Percentiles rank a stretch among this genome's conserved stretches.
phyloP scores from a whole-genome alignment of 2,113 vertebrate genomes.

The Hypanus sabinus region DNA sequence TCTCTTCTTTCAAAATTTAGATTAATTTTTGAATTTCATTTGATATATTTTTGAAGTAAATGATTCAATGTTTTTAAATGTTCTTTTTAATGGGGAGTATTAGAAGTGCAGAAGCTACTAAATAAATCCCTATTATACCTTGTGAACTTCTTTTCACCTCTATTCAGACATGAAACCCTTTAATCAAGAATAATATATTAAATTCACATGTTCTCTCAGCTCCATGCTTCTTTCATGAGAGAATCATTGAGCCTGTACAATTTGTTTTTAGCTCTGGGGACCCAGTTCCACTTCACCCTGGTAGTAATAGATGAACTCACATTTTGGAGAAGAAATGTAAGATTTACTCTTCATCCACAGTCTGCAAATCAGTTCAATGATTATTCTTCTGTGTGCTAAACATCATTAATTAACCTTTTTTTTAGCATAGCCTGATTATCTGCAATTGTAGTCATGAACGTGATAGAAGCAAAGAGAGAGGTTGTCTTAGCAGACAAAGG shows the following conservation, averaged over 20 bases:
- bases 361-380: neutral
- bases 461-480: neutral
- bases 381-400: neutral
- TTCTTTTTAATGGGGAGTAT: neutral
- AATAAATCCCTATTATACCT: neutral
- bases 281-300: neutral
- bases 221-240: slow-evolving; percentile 27
- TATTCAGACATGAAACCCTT: slow-evolving; percentile 11
- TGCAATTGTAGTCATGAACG: slow-evolving; percentile 4
- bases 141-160: slow-evolving; percentile 25
- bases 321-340: neutral
- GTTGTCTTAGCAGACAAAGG: neutral
- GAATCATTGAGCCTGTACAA: slow-evolving; percentile 19
- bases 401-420: slow-evolving; percentile 6
- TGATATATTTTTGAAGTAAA: neutral
- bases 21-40: neutral
- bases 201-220: slow-evolving; percentile 19
- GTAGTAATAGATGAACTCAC: neutral
- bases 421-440: neutral
- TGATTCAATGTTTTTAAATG: neutral
- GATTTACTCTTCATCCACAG: too few relatives aligned
- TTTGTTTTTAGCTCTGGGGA: neutral
- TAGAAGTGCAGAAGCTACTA: neutral
- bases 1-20: neutral
- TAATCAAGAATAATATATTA: slow-evolving; percentile 29